A percentile compares a stretch with the other conserved stretches of the same genome.
Conservation (phyloP, 2,113 vertebrate species). For the Chloropsis cyanopogon region DNA sequence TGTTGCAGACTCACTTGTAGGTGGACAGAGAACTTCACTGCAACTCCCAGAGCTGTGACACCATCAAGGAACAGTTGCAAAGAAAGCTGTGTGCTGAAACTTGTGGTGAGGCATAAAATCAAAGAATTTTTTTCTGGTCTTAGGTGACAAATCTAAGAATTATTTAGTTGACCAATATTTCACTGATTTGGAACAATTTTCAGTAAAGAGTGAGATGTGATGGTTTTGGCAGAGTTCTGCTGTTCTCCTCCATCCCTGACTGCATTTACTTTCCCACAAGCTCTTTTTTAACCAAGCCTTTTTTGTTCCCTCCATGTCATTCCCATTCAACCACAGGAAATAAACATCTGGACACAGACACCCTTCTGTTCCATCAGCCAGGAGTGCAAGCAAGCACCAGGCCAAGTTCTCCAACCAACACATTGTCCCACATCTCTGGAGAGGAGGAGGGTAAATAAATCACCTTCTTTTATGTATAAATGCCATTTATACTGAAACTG, state of each 20-base stretch:
- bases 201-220: not conserved
- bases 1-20: not conserved
- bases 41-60: not conserved
- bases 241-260: not conserved
- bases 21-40: not conserved
- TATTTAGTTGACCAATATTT: not conserved
- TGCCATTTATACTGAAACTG: not conserved
- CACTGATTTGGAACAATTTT: not conserved
- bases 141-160: not conserved
- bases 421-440: not conserved
- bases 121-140: not conserved
- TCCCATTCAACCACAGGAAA: constrained; percentile 7
- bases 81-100: not conserved
- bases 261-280: not conserved
- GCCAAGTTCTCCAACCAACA: not conserved
- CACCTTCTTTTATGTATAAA: constrained; percentile 38
- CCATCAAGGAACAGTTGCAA: not conserved
- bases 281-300: not conserved
- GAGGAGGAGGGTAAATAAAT: constrained; percentile 47
- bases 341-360: constrained; percentile 15
- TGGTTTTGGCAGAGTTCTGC: not conserved
- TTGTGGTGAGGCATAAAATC: not conserved
- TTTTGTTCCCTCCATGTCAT: not conserved
- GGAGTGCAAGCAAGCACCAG: not conserved
- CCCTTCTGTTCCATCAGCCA: constrained; percentile 17